Evolutionary conservation across 2,888 invertebrate species (phyloP).

Genomic region (Dynastes maya): DNA sequence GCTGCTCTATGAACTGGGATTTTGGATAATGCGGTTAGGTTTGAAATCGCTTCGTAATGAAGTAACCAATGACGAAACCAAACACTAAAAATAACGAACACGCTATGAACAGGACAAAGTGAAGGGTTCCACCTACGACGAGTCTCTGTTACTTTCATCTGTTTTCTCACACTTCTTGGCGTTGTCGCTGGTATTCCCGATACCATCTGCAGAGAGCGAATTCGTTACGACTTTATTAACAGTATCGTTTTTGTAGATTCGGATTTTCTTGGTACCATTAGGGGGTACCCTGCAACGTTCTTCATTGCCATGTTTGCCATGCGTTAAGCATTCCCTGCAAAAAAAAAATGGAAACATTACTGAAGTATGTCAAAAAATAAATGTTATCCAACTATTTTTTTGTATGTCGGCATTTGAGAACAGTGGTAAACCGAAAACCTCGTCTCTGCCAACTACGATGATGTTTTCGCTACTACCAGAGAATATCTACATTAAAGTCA

Average conservation of each 20-base stretch:
- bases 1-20: constrained; percentile 84
- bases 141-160: constrained; percentile 69
- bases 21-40: constrained; percentile 80
- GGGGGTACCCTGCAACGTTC: constrained; percentile 71
- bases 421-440: constrained; percentile 70
- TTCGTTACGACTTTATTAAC: constrained; percentile 34
- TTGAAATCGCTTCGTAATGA: constrained; percentile 86
- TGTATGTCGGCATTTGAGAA: constrained; percentile 77
- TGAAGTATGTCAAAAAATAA: constrained; percentile 25
- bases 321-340: constrained; percentile 85
- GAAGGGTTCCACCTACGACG: constrained; percentile 84
- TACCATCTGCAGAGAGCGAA: constrained; percentile 40
- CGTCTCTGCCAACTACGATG: constrained; percentile 89
- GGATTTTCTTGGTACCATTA: constrained; percentile 55
- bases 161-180: constrained; percentile 64
- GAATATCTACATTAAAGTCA: no score
- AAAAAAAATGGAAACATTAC: neutral
- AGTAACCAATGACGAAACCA: constrained; percentile 88
- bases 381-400: constrained; percentile 68
- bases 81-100: constrained; percentile 86
- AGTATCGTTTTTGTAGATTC: constrained; percentile 43
- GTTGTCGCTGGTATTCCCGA: constrained; percentile 58
- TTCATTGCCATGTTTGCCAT: constrained; percentile 81
- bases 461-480: constrained; percentile 85
- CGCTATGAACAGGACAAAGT: constrained; percentile 85